A percentile compares a stretch with the other conserved stretches of the same genome.
phyloP scores from a whole-genome alignment of 2,888 invertebrate genomes.

The Dermolepida albohirtum region DNA sequence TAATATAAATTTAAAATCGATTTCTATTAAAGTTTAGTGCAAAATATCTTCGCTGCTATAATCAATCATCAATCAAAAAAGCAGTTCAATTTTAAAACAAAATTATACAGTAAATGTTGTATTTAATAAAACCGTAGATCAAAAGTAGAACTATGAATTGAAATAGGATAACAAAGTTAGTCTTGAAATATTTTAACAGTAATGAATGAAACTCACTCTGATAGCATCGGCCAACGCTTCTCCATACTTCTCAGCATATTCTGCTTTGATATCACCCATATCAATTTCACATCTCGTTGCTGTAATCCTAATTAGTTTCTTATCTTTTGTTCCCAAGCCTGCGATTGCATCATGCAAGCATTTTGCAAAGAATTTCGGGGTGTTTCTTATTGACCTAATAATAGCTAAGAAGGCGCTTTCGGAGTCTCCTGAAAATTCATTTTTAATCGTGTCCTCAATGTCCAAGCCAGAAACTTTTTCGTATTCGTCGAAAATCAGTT shows the following conservation, averaged over 20 bases:
- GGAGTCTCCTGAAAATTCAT: conserved; percentile 84
- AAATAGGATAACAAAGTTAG: no score
- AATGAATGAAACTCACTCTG: conserved; percentile 68
- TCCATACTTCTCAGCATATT: conserved; percentile 78
- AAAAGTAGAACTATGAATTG: no score
- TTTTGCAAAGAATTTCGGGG: conserved; percentile 84
- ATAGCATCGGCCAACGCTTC: conserved; percentile 82
- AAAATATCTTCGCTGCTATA: no score
- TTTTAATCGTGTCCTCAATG: conserved; percentile 80
- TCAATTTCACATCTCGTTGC: conserved; percentile 86
- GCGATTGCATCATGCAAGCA: conserved; percentile 87
- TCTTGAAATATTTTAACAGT: background rate
- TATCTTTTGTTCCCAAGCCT: conserved; percentile 88
- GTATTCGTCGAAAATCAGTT: conserved; percentile 72
- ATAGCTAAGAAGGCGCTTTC: conserved; percentile 83
- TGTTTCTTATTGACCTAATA: conserved; percentile 80
- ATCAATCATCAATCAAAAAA: background rate
- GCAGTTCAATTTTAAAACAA: no score
- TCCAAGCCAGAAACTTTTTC: conserved; percentile 79
- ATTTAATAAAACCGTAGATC: no score
- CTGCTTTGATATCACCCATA: conserved; percentile 82
- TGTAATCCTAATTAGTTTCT: conserved; percentile 83
- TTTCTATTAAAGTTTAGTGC: no score
- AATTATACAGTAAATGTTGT: no score
- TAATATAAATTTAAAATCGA: no score